Evolutionary conservation across 2,888 invertebrate genomes (phyloP).

Genomic region (Charanyca ferruginea): DNA sequence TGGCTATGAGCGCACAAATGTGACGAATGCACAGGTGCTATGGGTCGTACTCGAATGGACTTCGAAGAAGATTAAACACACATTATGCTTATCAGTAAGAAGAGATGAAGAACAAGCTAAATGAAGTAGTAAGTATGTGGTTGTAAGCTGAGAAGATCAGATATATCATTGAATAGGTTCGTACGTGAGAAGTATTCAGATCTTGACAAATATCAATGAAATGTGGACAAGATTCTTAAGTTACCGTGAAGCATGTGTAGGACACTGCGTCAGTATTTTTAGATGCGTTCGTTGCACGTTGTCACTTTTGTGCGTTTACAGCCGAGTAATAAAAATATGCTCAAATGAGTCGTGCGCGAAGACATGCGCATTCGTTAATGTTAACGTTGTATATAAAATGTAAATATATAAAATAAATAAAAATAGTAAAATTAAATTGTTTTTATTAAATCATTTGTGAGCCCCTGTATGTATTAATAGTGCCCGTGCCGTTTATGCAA

Average conservation of each 20-base stretch:
- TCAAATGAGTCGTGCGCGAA: conserved; percentile 82
- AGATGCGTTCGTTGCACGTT: not conserved
- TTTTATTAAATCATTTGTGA: conserved; percentile 40
- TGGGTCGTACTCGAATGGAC: too few relatives aligned
- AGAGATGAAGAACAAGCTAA: not conserved
- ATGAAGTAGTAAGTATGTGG: conserved; percentile 7
- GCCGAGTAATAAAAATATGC: conserved; percentile 74
- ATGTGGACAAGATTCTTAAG: not conserved
- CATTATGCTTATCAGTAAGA: not conserved
- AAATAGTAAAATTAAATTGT: conserved; percentile 80
- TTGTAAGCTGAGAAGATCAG: not conserved
- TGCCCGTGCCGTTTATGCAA: too few relatives aligned
- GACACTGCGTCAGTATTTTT: not conserved
- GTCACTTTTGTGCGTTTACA: conserved; percentile 56
- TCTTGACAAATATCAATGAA: not conserved
- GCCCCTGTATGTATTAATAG: too few relatives aligned
- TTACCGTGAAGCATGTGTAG: not conserved
- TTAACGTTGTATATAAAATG: conserved; percentile 89
- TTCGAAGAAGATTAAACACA: not conserved
- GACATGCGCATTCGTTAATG: conserved; percentile 79
- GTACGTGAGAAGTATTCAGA: not conserved
- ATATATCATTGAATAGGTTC: too few relatives aligned
- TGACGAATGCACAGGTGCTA: conserved; percentile 7
- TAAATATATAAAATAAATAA: conserved; percentile 89
- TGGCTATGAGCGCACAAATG: conserved; percentile 58